A percentile compares a stretch with the other conserved stretches of the same genome.
phyloP scores from a whole-genome alignment of 2,113 vertebrate genomes.

The Pachyramphus minor region DNA sequence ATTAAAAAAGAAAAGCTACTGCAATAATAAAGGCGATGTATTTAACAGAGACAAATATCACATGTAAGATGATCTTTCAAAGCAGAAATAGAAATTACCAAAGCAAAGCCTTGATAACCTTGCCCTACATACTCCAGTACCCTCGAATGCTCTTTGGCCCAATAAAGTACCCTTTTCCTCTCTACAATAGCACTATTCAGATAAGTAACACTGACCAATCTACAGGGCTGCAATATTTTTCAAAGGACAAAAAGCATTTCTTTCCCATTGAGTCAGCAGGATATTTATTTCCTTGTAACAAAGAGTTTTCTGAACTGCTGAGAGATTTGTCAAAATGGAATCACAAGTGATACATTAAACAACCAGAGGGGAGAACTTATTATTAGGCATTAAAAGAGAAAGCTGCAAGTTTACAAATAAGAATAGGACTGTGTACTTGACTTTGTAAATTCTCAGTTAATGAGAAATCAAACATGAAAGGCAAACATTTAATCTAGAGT shows the following conservation, averaged over 20 bases:
- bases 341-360: slow-evolving; percentile 53
- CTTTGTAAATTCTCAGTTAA: slow-evolving; percentile 52
- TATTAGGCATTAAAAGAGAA: slow-evolving; percentile 39
- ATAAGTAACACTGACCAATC: slow-evolving; percentile 53
- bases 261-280: slow-evolving; percentile 45
- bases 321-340: slow-evolving; percentile 58
- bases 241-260: slow-evolving; percentile 28
- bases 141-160: slow-evolving; percentile 40
- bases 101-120: slow-evolving; percentile 51
- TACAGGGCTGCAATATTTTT: slow-evolving; percentile 39
- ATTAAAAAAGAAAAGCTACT: slow-evolving; percentile 56
- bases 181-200: slow-evolving; percentile 33
- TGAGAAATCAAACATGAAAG: slow-evolving; percentile 65
- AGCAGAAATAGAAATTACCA: slow-evolving; percentile 7
- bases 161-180: slow-evolving; percentile 37
- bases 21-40: slow-evolving; percentile 21
- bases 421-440: slow-evolving; percentile 20
- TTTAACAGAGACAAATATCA: slow-evolving; percentile 34
- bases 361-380: slow-evolving; percentile 48
- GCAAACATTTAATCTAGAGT: slow-evolving; percentile 58
- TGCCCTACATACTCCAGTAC: slow-evolving; percentile 36
- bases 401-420: slow-evolving; percentile 51
- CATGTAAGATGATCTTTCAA: slow-evolving; percentile 25
- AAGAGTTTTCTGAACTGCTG: slow-evolving; percentile 44
- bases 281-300: slow-evolving; percentile 54